phyloP scores from a whole-genome alignment of 1,140 invertebrate genomes.

The Drosophila triauraria region DNA sequence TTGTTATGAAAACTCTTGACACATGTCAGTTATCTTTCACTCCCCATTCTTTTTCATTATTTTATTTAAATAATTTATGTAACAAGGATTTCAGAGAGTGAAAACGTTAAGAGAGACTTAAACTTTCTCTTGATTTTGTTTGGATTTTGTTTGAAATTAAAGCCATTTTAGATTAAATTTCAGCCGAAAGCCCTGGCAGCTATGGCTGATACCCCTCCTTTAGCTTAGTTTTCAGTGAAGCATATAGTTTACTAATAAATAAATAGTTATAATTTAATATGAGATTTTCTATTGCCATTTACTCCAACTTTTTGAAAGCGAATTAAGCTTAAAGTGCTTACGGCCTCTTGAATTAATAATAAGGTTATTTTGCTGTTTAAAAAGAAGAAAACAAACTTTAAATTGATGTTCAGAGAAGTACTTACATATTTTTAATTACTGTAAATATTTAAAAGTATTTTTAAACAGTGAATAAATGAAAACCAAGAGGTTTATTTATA shows the following conservation, averaged over 20 bases:
- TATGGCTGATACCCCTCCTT: no score
- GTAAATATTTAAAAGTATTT: no score
- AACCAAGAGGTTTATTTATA: no score
- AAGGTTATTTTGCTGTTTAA: neutral
- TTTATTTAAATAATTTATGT: neutral
- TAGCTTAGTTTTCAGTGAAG: no score
- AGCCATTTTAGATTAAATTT: no score
- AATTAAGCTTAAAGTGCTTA: neutral
- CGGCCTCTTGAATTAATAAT: no score
- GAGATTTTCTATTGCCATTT: neutral
- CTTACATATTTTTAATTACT: neutral
- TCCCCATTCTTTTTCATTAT: neutral
- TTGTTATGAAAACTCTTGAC: neutral
- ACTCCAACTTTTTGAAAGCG: neutral
- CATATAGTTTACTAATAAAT: no score
- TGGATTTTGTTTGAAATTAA: no score
- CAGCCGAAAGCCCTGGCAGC: no score
- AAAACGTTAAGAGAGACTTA: neutral
- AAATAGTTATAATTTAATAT: neutral
- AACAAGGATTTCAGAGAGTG: neutral
- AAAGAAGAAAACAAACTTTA: neutral
- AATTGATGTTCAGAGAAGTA: neutral
- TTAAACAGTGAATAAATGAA: no score
- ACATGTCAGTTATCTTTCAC: conserved; percentile 1
- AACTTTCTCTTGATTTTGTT: no score